Base-by-base conservation (phyloP, 2,113 vertebrate species). In the Apodemus sylvaticus region DNA sequence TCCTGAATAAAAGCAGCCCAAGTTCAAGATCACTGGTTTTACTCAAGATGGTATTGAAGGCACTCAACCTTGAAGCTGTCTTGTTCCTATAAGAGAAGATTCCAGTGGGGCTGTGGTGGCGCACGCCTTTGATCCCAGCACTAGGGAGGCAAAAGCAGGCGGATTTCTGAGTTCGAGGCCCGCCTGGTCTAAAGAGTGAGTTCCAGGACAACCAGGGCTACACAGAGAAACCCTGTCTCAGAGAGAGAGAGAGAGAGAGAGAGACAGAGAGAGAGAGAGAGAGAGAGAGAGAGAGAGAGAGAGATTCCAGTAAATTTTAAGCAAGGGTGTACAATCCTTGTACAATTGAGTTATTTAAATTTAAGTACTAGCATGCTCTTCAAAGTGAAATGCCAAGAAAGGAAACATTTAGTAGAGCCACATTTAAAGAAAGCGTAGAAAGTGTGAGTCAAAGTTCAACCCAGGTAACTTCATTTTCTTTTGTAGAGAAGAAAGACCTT, bases 221-320 rank as follows among this genome's bases (percentile, higher is more conserved):
- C 45, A 48, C 45, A 48, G 45, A 48, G 45, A 48, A 48, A 48
- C 45, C 45, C 45, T 48, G 45, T 48, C 45, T 48, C 7, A 48
- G 7, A 48, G 7, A 48, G 7, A 48, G 92, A 94, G 29, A 93
- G 7, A 48, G 92, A 94, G 29, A 93, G 7, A 48, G 92, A 94
- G 29, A 93, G n/a, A n/a, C n/a, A n/a, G n/a, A n/a, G n/a, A n/a
- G n/a, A n/a, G n/a, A n/a, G n/a, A n/a, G n/a, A n/a, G n/a, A n/a
- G n/a, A n/a, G n/a, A n/a, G n/a, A n/a, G n/a, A n/a, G n/a, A n/a
- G n/a, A n/a, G n/a, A 48, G 7, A 48, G 7, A 48, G 7, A 48
- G 92, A 94, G 29, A 93, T 94, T 76, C n/a, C 39, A 91, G 91
- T 96, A 64, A 48, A 53, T 93, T 91, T 64, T 39, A 85, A 97